Evolutionary conservation across 2,113 vertebrate genomes (phyloP).

Genomic region (Etia nguti): DNA sequence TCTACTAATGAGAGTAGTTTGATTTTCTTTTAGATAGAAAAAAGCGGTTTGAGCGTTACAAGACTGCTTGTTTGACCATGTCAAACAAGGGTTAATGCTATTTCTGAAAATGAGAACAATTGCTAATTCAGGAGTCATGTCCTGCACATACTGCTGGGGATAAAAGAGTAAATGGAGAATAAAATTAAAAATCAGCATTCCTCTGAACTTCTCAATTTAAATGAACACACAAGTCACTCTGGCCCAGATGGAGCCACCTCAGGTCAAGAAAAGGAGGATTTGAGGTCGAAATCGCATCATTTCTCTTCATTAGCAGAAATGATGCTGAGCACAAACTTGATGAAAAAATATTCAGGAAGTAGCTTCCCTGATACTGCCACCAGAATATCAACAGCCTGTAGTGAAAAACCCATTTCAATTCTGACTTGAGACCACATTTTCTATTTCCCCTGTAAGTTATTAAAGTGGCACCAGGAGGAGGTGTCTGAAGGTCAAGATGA

Average conservation of each 20-base stretch:
- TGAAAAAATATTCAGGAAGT: constrained; percentile 42
- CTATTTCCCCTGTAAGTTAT: constrained; percentile 56
- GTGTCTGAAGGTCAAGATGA: constrained; percentile 67
- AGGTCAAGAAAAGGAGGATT: constrained; percentile 44
- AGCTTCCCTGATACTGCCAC: constrained; percentile 24
- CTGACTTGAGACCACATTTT: constrained; percentile 59
- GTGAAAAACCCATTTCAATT: constrained; percentile 59
- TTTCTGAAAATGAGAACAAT: not conserved
- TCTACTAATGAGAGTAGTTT: not conserved
- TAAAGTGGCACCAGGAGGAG: constrained; percentile 58
- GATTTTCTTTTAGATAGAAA: not conserved
- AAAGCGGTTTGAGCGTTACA: rapidly evolving
- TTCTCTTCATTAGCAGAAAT: constrained; percentile 56
- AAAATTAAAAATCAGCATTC: not conserved
- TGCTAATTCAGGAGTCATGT: not conserved
- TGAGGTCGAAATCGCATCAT: constrained; percentile 36
- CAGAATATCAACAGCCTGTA: constrained; percentile 56
- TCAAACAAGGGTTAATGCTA: not conserved
- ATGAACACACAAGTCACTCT: not conserved
- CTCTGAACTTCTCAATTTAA: constrained; percentile 6
- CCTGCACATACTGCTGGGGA: not conserved
- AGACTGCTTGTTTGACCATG: not conserved
- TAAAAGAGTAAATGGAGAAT: not conserved
- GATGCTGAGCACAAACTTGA: constrained; percentile 32
- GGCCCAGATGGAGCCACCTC: not conserved